These are phyloP conservation scores for Polypedilum vanderplanki DNA, from an alignment of 1,140 invertebrate species.

Conservation along the genomic window DNA sequence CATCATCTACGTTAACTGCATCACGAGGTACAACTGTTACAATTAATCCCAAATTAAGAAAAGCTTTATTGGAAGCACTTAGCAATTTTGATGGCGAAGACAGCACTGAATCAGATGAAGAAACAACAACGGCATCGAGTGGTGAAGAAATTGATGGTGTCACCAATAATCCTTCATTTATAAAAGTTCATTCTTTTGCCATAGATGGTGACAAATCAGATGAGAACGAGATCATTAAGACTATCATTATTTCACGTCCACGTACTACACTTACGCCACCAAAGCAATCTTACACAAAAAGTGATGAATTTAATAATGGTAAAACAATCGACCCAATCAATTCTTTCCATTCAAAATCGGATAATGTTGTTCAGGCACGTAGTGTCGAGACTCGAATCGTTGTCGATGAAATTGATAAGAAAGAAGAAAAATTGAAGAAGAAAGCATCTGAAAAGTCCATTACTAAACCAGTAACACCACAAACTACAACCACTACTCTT, in stretches of 20 bases:
- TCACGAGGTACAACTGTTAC: background rate
- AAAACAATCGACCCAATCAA: background rate
- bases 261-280: background rate
- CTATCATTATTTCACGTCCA: constrained; percentile 15
- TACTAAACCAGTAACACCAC: constrained; percentile 42
- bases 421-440: background rate
- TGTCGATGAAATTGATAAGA: constrained; percentile 3
- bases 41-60: constrained; percentile 21
- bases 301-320: background rate
- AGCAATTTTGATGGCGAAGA: constrained; percentile 14
- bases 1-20: background rate
- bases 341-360: background rate
- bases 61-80: background rate
- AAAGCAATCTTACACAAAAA: background rate
- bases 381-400: background rate
- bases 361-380: background rate
- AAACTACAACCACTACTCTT: constrained; percentile 50
- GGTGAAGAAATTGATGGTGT: background rate
- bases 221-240: constrained; percentile 7
- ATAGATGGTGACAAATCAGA: constrained; percentile 3
- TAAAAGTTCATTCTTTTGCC: background rate
- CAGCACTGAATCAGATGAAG: background rate
- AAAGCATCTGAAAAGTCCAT: constrained; percentile 40
- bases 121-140: background rate
- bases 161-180: background rate